Conservation (phyloP, 2,113 vertebrate species). For the Crotalus helleri region DNA sequence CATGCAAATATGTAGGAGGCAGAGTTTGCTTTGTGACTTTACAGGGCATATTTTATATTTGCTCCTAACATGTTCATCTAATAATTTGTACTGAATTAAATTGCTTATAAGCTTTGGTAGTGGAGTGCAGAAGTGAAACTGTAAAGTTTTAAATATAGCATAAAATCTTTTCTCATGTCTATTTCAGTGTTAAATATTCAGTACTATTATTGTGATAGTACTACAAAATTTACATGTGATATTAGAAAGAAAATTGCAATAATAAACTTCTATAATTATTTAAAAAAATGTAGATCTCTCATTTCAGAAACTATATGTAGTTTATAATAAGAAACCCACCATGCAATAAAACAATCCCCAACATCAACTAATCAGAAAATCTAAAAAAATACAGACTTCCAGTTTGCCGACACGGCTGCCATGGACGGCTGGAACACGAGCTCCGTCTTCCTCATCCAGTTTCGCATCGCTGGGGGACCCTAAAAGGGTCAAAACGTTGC, state of each 20-base stretch:
- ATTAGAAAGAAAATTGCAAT: not conserved
- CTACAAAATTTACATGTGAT: not conserved
- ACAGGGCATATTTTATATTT: not conserved
- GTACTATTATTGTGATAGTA: not conserved
- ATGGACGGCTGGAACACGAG: too few relatives aligned
- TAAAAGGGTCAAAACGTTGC: too few relatives aligned
- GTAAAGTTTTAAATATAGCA: not conserved
- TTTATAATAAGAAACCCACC: not conserved
- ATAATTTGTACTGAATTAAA: not conserved
- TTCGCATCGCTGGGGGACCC: too few relatives aligned
- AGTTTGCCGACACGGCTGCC: too few relatives aligned
- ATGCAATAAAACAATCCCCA: not conserved
- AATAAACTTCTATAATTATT: not conserved
- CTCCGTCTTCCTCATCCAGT: too few relatives aligned
- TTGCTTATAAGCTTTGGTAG: not conserved
- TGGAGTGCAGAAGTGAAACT: not conserved
- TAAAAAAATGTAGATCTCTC: not conserved
- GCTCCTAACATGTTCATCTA: not conserved
- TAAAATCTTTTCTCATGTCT: not conserved
- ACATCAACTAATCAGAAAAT: not conserved
- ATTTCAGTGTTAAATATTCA: not conserved
- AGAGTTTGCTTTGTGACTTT: not conserved
- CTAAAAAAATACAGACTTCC: not conserved
- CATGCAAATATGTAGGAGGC: not conserved
- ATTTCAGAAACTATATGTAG: not conserved